Base-by-base conservation (phyloP, 2,888 invertebrate species). In the Aleiodes testaceus region DNA sequence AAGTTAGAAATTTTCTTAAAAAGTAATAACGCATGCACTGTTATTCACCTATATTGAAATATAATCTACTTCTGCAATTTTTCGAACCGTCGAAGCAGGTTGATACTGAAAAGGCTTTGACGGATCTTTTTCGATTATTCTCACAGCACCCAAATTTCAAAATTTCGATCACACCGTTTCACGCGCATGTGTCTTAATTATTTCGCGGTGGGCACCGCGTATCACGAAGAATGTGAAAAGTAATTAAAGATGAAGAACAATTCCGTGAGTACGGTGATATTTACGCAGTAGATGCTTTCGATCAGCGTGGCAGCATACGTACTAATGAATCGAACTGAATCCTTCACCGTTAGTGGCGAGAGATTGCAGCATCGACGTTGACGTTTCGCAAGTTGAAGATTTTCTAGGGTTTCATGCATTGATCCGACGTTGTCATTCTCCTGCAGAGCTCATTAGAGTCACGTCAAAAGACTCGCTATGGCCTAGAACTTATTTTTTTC, bases 391-490 rank as follows among this genome's bases (percentile, higher is more conserved):
- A 52, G 61, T 69, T 66, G 70, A 72, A 64, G 77, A 80, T 79
- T 85, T 86, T 87, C 76, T 87, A 87, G 74, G 87, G 87, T 84
- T 87, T 87, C 87, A 75, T 76, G 26, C 82, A 86, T 87, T 87
- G 87, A 87, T 86, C 86, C 84, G 14, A 6, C 18, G 45, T 68
- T 75, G 80, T 81, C 81, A 82, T 81, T 78, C 80, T 80, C 75
- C 76, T 79, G 69, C 30, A 79, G 79, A 84, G 83, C 87, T 85
- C 84, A 86, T 86, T 85, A 86, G 82, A 82, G 79, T 86, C 84
- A 83, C 85, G 85, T 86, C 83, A 84, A 83, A 82, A 84, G 81
- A 80, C 81, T 81, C 76, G 74, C 76, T 74, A 78, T 80, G 86
- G 82, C 86, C 85, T 85, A 86, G 84, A n/a, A 44, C 49, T 53